Evolutionary conservation across 2,113 vertebrate genomes (phyloP).

Genomic region (Brachyhypopomus gauderio): DNA sequence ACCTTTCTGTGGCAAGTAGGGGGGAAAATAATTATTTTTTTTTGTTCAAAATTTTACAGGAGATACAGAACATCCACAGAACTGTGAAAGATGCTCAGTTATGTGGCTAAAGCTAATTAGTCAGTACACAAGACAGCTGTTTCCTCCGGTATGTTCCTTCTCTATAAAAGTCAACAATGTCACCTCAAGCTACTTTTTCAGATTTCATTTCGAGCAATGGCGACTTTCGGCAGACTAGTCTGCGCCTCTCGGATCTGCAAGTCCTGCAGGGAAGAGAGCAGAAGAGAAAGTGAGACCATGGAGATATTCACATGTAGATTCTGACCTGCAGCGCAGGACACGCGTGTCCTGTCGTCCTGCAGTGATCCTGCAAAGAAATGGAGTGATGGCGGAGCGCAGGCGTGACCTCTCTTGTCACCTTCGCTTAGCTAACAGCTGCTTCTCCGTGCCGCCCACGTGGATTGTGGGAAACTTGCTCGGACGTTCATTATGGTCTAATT

Average conservation of each 20-base stretch:
- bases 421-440: background rate
- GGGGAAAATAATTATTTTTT: background rate
- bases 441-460: background rate
- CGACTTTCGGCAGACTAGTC: background rate
- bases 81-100: background rate
- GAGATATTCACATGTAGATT: too few species aligned
- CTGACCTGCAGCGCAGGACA: background rate
- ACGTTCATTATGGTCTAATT: conserved; percentile 7
- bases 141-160: background rate
- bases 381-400: background rate
- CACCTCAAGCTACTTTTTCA: background rate
- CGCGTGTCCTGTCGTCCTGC: background rate
- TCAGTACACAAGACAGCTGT: background rate
- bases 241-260: too few species aligned
- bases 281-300: background rate
- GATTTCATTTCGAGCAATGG: background rate
- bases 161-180: background rate
- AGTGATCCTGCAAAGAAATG: background rate
- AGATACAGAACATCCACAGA: background rate
- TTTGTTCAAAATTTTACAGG: background rate
- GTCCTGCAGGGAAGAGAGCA: background rate
- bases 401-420: conserved; percentile 6
- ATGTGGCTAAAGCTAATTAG: background rate
- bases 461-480: background rate
- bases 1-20: background rate